Percentiles rank a stretch among this genome's conserved stretches.
phyloP scores from a whole-genome alignment of 2,113 vertebrate genomes.

The Odocoileus virginianus region DNA sequence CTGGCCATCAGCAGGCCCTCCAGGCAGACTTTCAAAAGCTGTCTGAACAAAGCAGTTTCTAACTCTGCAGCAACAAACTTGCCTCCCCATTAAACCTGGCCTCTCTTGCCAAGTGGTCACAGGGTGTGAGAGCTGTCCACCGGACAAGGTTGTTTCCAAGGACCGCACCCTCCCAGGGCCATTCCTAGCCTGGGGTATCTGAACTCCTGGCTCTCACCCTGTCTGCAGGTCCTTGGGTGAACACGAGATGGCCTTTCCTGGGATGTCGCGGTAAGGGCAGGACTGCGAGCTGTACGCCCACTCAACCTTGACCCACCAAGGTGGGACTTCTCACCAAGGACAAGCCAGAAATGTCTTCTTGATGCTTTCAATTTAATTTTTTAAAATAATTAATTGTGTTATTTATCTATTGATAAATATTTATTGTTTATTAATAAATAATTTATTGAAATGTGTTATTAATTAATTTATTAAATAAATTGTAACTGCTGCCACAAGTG shows the following conservation, averaged over 20 bases:
- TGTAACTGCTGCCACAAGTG: background rate
- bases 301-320: background rate
- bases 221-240: background rate
- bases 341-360: background rate
- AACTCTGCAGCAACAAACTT: background rate
- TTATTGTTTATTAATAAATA: background rate
- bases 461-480: background rate
- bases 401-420: background rate
- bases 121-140: background rate
- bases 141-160: background rate
- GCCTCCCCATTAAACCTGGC: background rate
- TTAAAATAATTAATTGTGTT: background rate
- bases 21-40: background rate
- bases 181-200: background rate
- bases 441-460: background rate
- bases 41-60: background rate
- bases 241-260: background rate
- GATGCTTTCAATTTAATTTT: background rate
- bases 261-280: accelerated
- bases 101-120: background rate
- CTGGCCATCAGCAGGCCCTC: background rate
- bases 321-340: background rate
- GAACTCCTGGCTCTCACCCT: background rate
- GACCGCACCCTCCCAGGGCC: background rate
- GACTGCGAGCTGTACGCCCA: accelerated